Evolutionary conservation across 2,113 vertebrate species (phyloP), one percentile per base, ranked within the genome.

Genomic region (Pionites leucogaster): DNA sequence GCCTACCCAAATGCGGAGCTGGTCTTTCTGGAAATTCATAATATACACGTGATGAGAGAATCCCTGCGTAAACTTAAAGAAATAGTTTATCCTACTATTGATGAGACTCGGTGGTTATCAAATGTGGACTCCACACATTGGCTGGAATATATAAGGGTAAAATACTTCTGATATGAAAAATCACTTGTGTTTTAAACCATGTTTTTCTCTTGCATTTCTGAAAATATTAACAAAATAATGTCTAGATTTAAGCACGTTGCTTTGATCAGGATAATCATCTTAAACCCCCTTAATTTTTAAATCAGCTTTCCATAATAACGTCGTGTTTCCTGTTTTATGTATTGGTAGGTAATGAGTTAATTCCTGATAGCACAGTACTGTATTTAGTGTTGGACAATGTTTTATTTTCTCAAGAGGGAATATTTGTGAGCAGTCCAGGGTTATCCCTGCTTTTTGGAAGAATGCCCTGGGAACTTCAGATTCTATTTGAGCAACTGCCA

Each of bases 1-100:
- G 98, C 99, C 96, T 99, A 99, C 90, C 97, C 98, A 31, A 99
- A 99, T 2, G 99, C 98, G 12, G 99, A 99, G 78, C 97, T 99
- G 23, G 97, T 98, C 68, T 99, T 99, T 83, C 94, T 99, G 96
- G 99, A 99, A 69, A 99, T 99, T 41, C 99, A 99, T 35, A 99
- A 99, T 86, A 99, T 99, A n/a, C 99, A 99, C 0, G 99, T 99
- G 27, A 99, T 99, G 98, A 98, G 99, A 55, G 99, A 99, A 95
- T 99, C 99, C 19, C 97, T 99, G 68, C 98, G 99, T 28, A 99
- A 99, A 85, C 96, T 99, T 59, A 99, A 99, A 92, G 99, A 99
- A 74, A 98, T 99, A 0, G 98, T 99, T 64, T 99, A 99, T 95
- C 99, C 99, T 4, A 98, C 98, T 7, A 99, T 99, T 7, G 98